Conservation (phyloP, 2,888 invertebrate genomes). For the Aleiodes alternator region DNA sequence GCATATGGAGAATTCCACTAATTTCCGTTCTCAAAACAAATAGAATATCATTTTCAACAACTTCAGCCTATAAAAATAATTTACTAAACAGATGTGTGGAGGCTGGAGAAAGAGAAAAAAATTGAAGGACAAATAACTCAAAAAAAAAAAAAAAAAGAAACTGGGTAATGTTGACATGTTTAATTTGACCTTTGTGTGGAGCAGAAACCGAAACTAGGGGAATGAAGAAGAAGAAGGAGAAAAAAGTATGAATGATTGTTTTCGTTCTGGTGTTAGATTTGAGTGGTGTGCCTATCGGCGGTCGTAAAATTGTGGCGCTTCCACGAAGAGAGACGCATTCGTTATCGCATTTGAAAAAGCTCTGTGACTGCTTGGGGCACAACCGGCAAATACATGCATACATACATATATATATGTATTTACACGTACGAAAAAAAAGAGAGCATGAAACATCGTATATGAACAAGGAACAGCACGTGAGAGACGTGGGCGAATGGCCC, state of each 20-base stretch:
- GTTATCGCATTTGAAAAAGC: constrained; percentile 29
- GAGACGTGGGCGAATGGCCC: constrained; percentile 25
- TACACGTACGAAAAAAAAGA: constrained; percentile 7
- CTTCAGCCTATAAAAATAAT: background rate
- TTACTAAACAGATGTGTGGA: background rate
- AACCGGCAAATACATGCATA: constrained; percentile 16
- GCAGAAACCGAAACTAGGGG: too few species aligned
- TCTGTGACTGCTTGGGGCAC: constrained; percentile 7
- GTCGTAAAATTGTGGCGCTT: constrained; percentile 28
- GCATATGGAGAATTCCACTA: too few species aligned
- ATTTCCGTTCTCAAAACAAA: background rate
- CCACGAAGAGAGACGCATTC: constrained; percentile 22
- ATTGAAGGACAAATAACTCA: background rate
- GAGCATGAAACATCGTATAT: constrained; percentile 22
- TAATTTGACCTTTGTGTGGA: too few species aligned
- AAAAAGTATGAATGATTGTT: constrained; percentile 3
- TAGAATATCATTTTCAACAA: background rate
- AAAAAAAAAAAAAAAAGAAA: constrained; percentile 4
- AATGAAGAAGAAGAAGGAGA: too few species aligned
- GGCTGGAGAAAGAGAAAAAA: background rate
- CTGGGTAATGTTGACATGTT: background rate
- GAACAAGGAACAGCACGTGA: constrained; percentile 10
- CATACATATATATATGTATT: background rate
- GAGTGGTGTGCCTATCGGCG: background rate
- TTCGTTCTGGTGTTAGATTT: constrained; percentile 17